phyloP scores from a whole-genome alignment of 2,888 invertebrate species.

The Itoplectis maculator region DNA sequence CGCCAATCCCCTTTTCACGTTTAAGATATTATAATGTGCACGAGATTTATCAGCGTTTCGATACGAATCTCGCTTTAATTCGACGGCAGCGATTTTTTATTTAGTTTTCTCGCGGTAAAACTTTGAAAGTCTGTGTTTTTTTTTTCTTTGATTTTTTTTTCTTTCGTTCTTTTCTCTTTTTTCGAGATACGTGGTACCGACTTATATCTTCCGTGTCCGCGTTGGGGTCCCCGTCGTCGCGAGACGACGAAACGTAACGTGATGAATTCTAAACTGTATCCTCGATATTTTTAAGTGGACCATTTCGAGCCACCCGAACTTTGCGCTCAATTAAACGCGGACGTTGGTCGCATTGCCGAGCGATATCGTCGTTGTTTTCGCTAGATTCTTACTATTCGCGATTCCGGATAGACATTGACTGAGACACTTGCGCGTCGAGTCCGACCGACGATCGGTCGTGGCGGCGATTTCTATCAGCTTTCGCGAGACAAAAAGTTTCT shows the following conservation, averaged over 20 bases:
- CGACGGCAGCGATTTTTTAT: constrained; percentile 42
- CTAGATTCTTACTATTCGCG: not conserved
- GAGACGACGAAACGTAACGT: not conserved
- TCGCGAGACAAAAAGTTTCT: not conserved
- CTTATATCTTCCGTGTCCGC: not conserved
- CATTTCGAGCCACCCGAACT: not conserved
- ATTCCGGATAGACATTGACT: not conserved
- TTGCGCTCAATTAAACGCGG: not conserved
- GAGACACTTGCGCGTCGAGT: not conserved
- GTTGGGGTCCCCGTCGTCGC: constrained; percentile 8
- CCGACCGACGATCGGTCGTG: not conserved
- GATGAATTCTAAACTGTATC: constrained; percentile 4
- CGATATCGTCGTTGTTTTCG: not conserved
- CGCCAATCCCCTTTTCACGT: constrained; percentile 3
- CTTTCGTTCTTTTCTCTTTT: constrained; percentile 2
- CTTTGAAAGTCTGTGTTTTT: not conserved
- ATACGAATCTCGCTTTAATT: constrained; percentile 55
- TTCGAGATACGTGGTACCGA: not conserved
- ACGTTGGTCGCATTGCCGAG: not conserved
- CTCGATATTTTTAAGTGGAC: constrained; percentile 10
- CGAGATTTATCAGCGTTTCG: constrained; percentile 45
- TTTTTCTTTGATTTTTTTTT: not conserved
- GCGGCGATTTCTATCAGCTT: not conserved
- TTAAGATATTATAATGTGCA: constrained; percentile 12
- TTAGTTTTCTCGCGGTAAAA: constrained; percentile 6